Conservation (phyloP, 2,797 vertebrate genomes). For the Loriculus beryllinus region DNA sequence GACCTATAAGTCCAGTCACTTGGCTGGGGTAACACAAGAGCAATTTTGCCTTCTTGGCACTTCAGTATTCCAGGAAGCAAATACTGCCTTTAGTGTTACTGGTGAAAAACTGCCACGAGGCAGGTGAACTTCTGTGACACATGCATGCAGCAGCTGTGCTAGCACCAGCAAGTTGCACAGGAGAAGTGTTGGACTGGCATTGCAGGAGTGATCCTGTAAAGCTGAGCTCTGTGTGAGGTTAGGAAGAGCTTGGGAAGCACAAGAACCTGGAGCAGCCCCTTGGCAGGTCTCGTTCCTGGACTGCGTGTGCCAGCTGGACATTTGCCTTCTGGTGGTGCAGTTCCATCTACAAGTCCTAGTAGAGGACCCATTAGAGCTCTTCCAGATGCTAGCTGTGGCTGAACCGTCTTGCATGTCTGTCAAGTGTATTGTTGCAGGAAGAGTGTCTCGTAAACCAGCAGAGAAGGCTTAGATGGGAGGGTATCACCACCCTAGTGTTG, state of each 20-base stretch:
- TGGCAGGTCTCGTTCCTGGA: background rate
- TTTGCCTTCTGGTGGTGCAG: background rate
- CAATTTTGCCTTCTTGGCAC: background rate
- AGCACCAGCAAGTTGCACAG: background rate
- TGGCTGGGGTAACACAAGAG: background rate
- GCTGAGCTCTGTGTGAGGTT: background rate
- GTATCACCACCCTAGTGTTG: background rate
- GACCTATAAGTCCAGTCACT: background rate
- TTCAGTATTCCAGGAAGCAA: background rate
- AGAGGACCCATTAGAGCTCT: accelerated
- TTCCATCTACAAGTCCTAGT: background rate
- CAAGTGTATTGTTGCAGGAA: background rate
- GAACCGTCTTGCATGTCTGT: accelerated
- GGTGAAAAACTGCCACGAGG: background rate
- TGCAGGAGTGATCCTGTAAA: background rate
- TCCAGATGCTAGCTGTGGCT: background rate
- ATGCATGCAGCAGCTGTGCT: background rate
- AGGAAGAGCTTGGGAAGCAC: background rate
- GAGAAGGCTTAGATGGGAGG: background rate
- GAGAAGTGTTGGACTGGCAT: background rate
- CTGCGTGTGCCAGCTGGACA: background rate
- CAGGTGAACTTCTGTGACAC: background rate
- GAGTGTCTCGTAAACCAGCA: background rate
- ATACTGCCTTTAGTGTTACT: background rate
- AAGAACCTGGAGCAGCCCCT: background rate